These are phyloP conservation scores for Micromussa lordhowensis DNA, from an alignment of 92 coral and sea anemone species.

Conservation along the genomic window DNA sequence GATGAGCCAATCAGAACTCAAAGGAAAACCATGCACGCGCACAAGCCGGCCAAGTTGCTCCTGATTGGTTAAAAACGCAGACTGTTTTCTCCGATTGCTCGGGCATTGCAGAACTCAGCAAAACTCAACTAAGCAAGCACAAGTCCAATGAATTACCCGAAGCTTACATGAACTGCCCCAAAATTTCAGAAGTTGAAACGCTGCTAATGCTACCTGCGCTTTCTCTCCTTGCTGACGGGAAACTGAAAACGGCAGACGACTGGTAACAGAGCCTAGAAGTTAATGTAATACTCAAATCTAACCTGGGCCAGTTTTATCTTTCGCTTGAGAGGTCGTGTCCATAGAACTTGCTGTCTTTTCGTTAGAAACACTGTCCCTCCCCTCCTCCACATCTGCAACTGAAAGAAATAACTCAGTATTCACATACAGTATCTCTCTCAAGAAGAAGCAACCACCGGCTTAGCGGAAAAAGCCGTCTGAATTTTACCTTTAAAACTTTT, in stretches of 20 bases:
- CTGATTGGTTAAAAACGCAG: neutral
- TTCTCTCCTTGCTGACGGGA: neutral
- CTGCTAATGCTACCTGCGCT: neutral
- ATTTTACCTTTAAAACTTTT: conserved; percentile 7
- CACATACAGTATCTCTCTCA: neutral
- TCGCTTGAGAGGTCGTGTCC: neutral
- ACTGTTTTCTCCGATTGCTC: neutral
- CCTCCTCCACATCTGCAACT: conserved; percentile 11
- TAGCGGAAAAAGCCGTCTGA: neutral
- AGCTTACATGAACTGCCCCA: neutral
- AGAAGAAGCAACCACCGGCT: too few relatives aligned
- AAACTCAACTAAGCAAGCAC: neutral
- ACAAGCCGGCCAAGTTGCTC: neutral
- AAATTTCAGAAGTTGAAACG: neutral
- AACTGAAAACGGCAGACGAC: neutral
- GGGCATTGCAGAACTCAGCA: neutral
- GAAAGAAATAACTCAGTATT: neutral
- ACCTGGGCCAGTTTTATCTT: conserved; percentile 6
- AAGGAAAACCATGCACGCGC: too few relatives aligned
- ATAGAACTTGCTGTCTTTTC: neutral
- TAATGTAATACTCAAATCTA: neutral
- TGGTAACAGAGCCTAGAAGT: too few relatives aligned
- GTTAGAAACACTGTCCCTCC: neutral
- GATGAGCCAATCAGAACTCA: too few relatives aligned
- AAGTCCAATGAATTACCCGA: neutral